Percentiles rank a stretch among this genome's conserved stretches.
Conservation (phyloP, 92 coral and sea anemone species). For the Nematostella vectensis region DNA sequence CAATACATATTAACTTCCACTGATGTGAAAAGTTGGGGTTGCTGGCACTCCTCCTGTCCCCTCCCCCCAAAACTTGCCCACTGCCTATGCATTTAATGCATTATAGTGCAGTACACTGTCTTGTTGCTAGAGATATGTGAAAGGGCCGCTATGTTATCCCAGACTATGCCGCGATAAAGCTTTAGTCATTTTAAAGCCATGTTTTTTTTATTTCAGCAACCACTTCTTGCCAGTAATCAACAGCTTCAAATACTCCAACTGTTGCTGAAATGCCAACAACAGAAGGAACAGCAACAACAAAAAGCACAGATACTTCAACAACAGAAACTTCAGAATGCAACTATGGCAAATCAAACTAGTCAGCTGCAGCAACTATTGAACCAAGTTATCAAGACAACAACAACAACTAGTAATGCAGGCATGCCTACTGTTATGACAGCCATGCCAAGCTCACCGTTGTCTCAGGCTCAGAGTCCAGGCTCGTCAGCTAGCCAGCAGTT, state of each 20-base stretch:
- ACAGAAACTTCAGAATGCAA: constrained; percentile 26
- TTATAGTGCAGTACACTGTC: no score
- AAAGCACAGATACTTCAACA: constrained; percentile 32
- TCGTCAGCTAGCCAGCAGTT: constrained; percentile 16
- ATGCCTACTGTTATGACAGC: neutral
- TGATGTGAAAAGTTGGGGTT: no score
- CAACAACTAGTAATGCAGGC: neutral
- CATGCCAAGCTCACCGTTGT: constrained; percentile 8
- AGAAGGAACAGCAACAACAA: constrained; percentile 40
- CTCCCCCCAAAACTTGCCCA: no score
- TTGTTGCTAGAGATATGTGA: no score
- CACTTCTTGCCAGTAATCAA: constrained; percentile 16
- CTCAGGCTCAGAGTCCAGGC: constrained; percentile 23
- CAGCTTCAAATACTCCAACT: constrained; percentile 10
- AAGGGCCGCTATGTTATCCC: no score
- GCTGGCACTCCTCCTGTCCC: no score
- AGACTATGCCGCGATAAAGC: no score
- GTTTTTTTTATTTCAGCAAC: neutral
- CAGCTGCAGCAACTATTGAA: constrained; percentile 25
- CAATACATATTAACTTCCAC: no score
- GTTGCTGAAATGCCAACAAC: constrained; percentile 33
- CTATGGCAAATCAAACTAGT: constrained; percentile 16
- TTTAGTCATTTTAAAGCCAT: no score
- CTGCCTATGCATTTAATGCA: no score
- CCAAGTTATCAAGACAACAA: constrained; percentile 3